phyloP scores from a whole-genome alignment of 2,888 invertebrate species.

The Cordilura impudica region DNA sequence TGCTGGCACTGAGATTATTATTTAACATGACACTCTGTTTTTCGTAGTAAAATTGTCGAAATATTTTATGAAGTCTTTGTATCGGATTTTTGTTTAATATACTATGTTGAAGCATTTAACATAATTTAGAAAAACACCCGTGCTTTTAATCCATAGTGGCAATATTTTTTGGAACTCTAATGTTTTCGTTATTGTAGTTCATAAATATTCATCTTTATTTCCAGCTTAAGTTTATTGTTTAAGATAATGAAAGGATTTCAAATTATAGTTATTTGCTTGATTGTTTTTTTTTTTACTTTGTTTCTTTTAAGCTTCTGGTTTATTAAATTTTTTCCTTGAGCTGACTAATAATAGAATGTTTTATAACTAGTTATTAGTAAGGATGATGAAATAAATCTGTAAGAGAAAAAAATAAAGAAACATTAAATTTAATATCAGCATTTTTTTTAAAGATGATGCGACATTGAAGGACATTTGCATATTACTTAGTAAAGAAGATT shows the following conservation, averaged over 20 bases:
- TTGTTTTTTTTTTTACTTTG: not conserved
- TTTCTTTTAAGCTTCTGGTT: slow-evolving; percentile 6
- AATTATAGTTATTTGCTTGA: slow-evolving; percentile 13
- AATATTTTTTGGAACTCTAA: not conserved
- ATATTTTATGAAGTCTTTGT: not conserved
- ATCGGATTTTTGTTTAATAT: not conserved
- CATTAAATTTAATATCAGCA: not conserved
- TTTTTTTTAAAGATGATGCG: not conserved
- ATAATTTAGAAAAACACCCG: slow-evolving; percentile 37
- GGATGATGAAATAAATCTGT: slow-evolving; percentile 28
- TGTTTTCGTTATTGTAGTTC: not conserved
- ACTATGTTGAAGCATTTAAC: slow-evolving; percentile 36
- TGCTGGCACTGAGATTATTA: slow-evolving; percentile 28
- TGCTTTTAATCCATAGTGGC: slow-evolving; percentile 29
- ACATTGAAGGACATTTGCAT: not conserved
- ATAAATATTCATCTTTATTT: not conserved
- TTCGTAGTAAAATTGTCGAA: not conserved
- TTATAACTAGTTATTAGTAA: not conserved
- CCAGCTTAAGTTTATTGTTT: not conserved
- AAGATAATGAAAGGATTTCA: slow-evolving; percentile 12
- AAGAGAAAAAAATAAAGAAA: not conserved
- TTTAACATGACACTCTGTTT: slow-evolving; percentile 30
- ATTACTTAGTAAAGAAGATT: not conserved
- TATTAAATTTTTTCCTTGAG: not conserved
- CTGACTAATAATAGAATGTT: not conserved